Conservation (phyloP, 1,140 invertebrate genomes). For the Bombus cullumanus region DNA sequence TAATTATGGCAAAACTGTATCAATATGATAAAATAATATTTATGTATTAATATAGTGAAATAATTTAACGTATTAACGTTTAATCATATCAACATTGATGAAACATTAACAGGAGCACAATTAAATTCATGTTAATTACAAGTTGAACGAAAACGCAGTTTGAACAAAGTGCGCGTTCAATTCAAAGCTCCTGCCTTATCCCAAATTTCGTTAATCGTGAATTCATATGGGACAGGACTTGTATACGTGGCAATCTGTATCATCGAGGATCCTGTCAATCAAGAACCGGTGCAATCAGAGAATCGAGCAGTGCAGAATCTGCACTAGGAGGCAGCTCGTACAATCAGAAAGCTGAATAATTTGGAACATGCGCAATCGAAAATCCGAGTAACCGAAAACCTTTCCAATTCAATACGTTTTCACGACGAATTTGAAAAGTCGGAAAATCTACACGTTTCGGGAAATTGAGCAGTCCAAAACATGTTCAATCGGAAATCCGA, state of each 20-base stretch:
- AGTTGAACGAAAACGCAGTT: neutral
- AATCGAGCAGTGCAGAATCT: neutral
- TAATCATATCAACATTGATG: too few species aligned
- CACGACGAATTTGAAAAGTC: neutral
- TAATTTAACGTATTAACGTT: too few species aligned
- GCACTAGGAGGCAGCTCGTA: neutral
- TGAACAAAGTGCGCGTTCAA: neutral
- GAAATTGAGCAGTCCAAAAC: neutral
- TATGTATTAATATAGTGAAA: too few species aligned
- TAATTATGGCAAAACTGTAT: too few species aligned
- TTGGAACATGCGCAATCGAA: neutral
- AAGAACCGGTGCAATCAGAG: slow-evolving; percentile 12
- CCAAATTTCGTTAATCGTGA: neutral
- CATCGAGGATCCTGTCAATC: slow-evolving; percentile 13
- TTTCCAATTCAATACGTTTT: slow-evolving; percentile 8
- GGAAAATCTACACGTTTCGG: neutral
- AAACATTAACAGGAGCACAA: too few species aligned
- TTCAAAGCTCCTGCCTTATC: neutral
- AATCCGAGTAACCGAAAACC: slow-evolving; percentile 1
- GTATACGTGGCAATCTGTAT: neutral
- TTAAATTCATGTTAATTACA: neutral
- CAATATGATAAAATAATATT: too few species aligned
- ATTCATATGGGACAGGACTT: neutral
- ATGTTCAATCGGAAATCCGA: neutral
- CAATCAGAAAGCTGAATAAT: slow-evolving; percentile 22